phyloP scores from a whole-genome alignment of 2,113 vertebrate species.

The Phalacrocorax pelagicus region DNA sequence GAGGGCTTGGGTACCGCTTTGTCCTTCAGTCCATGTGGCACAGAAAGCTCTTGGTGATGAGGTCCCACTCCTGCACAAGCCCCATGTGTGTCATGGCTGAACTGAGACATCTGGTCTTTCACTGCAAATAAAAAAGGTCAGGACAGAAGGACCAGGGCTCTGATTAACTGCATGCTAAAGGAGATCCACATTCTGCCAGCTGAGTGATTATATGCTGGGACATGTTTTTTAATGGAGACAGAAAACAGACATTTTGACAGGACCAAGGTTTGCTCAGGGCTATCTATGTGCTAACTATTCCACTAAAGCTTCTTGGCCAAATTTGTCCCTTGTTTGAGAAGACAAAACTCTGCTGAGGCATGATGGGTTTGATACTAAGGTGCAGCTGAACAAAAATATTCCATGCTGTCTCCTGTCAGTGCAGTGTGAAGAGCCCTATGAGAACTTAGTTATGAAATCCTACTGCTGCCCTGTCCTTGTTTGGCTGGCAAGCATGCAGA shows the following conservation, averaged over 20 bases:
- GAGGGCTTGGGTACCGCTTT: not conserved
- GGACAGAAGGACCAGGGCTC: not conserved
- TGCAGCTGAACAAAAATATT: not conserved
- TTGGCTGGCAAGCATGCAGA: not conserved
- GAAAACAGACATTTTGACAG: slow-evolving; percentile 7
- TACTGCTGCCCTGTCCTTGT: not conserved
- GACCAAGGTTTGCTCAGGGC: slow-evolving; percentile 1
- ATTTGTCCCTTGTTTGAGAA: not conserved
- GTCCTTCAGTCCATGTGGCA: not conserved
- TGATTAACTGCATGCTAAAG: not conserved
- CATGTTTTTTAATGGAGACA: slow-evolving; percentile 22
- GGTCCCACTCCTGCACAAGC: not conserved
- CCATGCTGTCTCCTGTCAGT: not conserved
- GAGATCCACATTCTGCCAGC: not conserved
- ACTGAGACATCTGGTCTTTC: not conserved
- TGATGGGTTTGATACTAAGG: not conserved
- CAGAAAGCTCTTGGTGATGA: not conserved
- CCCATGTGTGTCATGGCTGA: not conserved
- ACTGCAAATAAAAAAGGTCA: not conserved
- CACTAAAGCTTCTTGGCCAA: not conserved
- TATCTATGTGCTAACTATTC: not conserved
- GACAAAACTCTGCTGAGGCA: not conserved
- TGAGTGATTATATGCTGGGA: not conserved
- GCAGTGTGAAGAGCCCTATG: not conserved
- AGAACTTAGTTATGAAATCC: not conserved